Base-by-base conservation (phyloP, 2,888 invertebrate species). In the Notodonta ziczac region DNA sequence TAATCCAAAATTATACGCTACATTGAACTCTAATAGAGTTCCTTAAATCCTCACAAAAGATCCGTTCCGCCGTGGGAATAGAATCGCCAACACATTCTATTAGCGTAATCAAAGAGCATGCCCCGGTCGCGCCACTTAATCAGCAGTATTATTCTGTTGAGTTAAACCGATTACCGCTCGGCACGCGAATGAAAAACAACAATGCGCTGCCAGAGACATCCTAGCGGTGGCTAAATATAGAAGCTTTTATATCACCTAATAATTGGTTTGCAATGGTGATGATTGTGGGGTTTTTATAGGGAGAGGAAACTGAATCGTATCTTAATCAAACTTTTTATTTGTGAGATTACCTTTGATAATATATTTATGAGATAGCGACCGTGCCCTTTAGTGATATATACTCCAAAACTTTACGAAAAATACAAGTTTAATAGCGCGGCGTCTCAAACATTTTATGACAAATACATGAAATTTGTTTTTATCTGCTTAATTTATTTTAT, bases 51-150 rank as follows among this genome's bases (percentile, higher is more conserved):
- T 9, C 32, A 32, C 52, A 52, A 52, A 52, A 52, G 52, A 52
- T 32, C n/a, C 52, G 32, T 4, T 16, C 32, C 52, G 7, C 16
- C 32, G 16, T 52, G 52, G 52, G 52, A 52, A 52, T 52, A 52
- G 52, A 35, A 52, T 13, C 52, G 24, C 32, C 52, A 52, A 35
- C 52, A 52, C 52, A 52, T 52, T 52, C 55, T 40, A 55, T 55
- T 55, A 55, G 39, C 55, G 14, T 40, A 55, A 55, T 55, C 55
- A 55, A 55, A 55, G 55, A 40, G 55, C 40, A 14, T 40, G 55
- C 9, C 10, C 40, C 40, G 16, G 14, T 40, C 55, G 14, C 40
- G 40, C 55, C 16, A 40, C 14, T 40, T 55, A 55, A 55, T 55
- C 55, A 55, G 55, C 39, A 10, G 39, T 16, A 55, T 55, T 40